Evolutionary conservation across 2,113 vertebrate genomes (phyloP), one percentile per base, ranked within the genome.

Genomic region (Megaceryle maxima): DNA sequence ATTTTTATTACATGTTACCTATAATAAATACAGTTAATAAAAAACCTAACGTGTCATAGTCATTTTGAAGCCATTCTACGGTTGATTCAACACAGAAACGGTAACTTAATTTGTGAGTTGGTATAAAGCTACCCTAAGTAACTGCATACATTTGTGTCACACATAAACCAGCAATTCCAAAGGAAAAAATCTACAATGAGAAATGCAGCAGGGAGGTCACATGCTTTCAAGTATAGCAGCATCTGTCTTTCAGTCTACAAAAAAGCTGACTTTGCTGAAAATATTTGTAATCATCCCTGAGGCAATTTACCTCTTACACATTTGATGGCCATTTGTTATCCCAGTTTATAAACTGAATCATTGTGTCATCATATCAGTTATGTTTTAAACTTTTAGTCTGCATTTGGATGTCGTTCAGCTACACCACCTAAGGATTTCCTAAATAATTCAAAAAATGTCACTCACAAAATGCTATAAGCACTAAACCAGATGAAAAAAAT

Each of bases 171-270:
- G 5, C 46, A 69, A 93, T 74, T 78, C 26, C 37, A 48, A 46
- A 80, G 70, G 63, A 79, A 57, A 10, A 88, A 83, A 70, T 37
- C 44, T 64, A 64, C 60, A 85, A 51, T 64, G 72, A 88, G 73
- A 96, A 96, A 90, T 28, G 22, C 53, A 88, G 63, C 26, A 81
- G 39, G 16, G n/a, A 70, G 56, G 89, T 88, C 83, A 94, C 29
- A 76, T 60, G 48, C 19, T 84, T 82, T 83, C 77, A 92, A 91
- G 88, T 51, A 88, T 3, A 92, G 76, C 10, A 90, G 21, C 66
- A 92, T 81, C 63, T 81, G 46, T 68, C 85, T 81, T 75, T 76
- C 88, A 64, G 57, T 37, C 68, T 50, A 28, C n/a, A 64, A 57
- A 81, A 92, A 90, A 90, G 24, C 24, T 63, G 46, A 81, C 64